phyloP scores from a whole-genome alignment of 2,888 invertebrate genomes.

The Heliconius cydno region DNA sequence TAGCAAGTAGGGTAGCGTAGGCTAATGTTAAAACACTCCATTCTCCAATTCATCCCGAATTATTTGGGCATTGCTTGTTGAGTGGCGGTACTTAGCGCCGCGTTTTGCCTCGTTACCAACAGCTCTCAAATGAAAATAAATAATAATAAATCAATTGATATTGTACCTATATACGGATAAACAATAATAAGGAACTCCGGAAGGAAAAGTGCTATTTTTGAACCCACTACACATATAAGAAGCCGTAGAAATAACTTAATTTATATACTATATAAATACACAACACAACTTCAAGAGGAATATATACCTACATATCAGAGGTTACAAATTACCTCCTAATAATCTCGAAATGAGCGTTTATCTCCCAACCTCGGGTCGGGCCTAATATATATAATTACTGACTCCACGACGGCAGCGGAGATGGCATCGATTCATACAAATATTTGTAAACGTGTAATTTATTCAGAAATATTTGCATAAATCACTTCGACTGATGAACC shows the following conservation, averaged over 20 bases:
- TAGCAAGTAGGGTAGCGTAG: too few species aligned
- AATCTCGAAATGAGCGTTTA: conserved; percentile 30
- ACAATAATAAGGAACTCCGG: too few species aligned
- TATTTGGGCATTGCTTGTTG: too few species aligned
- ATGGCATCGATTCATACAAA: conserved; percentile 37
- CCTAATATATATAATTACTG: conserved; percentile 39
- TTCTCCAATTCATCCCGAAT: too few species aligned
- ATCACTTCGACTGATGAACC: conserved; percentile 34
- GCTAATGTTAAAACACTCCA: too few species aligned
- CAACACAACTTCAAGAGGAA: not conserved
- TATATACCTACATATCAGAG: not conserved
- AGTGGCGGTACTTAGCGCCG: too few species aligned
- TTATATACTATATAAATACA: not conserved
- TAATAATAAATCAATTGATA: not conserved
- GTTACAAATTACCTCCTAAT: conserved; percentile 18
- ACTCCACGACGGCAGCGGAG: conserved; percentile 27
- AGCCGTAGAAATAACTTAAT: not conserved
- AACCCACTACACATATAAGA: not conserved
- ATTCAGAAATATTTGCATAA: conserved; percentile 38
- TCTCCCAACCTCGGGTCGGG: conserved; percentile 34
- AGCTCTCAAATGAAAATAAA: too few species aligned
- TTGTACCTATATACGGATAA: not conserved
- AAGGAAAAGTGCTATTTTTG: too few species aligned
- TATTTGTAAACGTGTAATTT: conserved; percentile 39
- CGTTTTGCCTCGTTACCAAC: too few species aligned